These are phyloP conservation scores for Imbricaverruca yamaguchii DNA, from an alignment of 2,888 invertebrate species.

Conservation along the genomic window DNA sequence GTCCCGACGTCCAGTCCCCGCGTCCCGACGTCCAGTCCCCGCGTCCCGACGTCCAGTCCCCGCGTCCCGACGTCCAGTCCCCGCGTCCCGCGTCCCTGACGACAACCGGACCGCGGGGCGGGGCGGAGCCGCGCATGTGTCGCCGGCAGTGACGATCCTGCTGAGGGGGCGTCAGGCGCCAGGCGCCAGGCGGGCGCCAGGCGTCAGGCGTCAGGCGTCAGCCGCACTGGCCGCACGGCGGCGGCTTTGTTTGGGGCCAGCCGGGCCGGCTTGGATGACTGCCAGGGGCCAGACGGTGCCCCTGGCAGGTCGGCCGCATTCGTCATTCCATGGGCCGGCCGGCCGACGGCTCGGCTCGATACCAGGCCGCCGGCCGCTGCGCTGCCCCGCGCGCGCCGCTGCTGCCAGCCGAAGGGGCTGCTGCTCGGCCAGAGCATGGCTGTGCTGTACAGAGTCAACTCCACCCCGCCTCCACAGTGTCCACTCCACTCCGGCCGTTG, in stretches of 20 bases:
- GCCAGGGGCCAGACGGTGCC: neutral
- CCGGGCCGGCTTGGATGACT: neutral
- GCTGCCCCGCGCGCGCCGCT: neutral
- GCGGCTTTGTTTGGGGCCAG: neutral
- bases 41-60: too few species aligned
- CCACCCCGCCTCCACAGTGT: too few species aligned
- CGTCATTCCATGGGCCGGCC: slow-evolving; percentile 4
- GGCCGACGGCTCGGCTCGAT: neutral
- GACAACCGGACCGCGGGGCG: neutral
- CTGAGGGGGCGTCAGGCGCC: neutral
- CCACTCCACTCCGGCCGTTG: too few species aligned
- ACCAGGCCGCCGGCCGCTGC: neutral
- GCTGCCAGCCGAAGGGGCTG: too few species aligned
- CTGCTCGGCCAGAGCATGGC: too few species aligned
- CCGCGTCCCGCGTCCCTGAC: too few species aligned
- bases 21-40: too few species aligned
- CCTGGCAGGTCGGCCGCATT: slow-evolving; percentile 5
- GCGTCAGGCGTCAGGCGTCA: neutral
- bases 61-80: too few species aligned
- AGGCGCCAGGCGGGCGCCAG: too few species aligned
- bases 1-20: too few species aligned
- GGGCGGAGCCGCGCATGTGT: neutral
- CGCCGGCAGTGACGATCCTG: neutral
- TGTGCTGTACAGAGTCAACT: too few species aligned
- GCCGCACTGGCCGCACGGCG: neutral